Evolutionary conservation across 2,888 invertebrate genomes (phyloP).

Genomic region (Callyntrura guangdongensis): DNA sequence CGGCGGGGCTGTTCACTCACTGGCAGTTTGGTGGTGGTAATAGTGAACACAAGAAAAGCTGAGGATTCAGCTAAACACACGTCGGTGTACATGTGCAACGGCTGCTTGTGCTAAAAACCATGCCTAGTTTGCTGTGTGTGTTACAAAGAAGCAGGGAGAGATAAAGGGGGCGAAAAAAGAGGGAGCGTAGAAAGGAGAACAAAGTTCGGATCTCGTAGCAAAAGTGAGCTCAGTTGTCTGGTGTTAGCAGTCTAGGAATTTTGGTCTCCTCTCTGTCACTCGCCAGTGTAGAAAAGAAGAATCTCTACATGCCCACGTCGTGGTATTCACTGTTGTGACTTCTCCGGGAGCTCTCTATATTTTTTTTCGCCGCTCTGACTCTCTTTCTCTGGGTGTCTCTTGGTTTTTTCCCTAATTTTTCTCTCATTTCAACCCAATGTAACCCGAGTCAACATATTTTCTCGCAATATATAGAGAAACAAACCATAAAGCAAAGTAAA

Average conservation of each 20-base stretch:
- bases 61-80: too few relatives aligned
- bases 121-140: not conserved
- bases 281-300: too few relatives aligned
- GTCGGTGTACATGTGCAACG: constrained; percentile 17
- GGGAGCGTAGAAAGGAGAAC: constrained; percentile 60
- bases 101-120: constrained; percentile 11
- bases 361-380: not conserved
- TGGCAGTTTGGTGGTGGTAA: not conserved
- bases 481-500: constrained; percentile 70
- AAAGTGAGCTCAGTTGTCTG: constrained; percentile 79
- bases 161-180: constrained; percentile 61
- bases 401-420: constrained; percentile 67
- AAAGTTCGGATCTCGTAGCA: constrained; percentile 72
- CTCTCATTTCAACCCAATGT: constrained; percentile 72
- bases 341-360: too few relatives aligned
- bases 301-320: too few relatives aligned
- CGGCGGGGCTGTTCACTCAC: not conserved
- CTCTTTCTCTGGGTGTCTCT: not conserved
- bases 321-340: constrained; percentile 58
- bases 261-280: constrained; percentile 61
- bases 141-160: constrained; percentile 32
- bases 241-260: constrained; percentile 75
- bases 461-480: constrained; percentile 59
- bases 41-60: constrained; percentile 11
- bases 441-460: constrained; percentile 70